Base-by-base conservation (phyloP, 2,797 vertebrate species). In the Acanthiza pusilla region DNA sequence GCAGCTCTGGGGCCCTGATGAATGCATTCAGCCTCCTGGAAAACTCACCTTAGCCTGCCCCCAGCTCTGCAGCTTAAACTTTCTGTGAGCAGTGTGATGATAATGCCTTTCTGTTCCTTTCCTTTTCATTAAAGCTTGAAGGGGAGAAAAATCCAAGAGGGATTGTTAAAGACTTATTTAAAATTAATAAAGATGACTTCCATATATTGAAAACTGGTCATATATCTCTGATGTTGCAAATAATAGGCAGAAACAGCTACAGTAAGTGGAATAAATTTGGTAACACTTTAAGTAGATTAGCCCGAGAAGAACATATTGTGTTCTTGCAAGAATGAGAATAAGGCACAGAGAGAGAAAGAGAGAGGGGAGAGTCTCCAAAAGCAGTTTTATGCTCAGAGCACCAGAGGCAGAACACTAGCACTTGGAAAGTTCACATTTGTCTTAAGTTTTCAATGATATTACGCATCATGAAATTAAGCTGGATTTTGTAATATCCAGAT, bases 401-500 rank as follows among this genome's bases (percentile, higher is more conserved):
- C 83, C 43, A 71, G 85, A 82, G 88, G 47, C 11, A 91, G 77
- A 96, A 94, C 81, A 38, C 19, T 25, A 61, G 14, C 13, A 30
- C 42, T 85, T 34, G 32, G 71, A 48, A 92, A 96, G 94, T 53
- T 47, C 78, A 88, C 22, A 3, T 96, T 92, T 95, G 16, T 87
- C 83, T 94, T 77, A 62, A 50, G 29, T 85, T 95, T 95, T 96
- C 74, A 88, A 6, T 76, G 34, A 77, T 32, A 73, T 16, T 38
- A 36, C 36, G 3, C 45, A 79, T 66, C 62, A 77, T 92, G 78
- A 96, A 96, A 91, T 75, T 95, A 91, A 96, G 67, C 58, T 93
- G 60, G 70, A 70, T 60, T 96, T 96, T 95, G 85, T 50, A 91
- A 92, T 88, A 95, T 75, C 65, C 42, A 93, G 80, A 92, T 96